These are phyloP conservation scores for Kryptopterus vitreolus DNA, from an alignment of 2,797 vertebrate genomes.

Conservation along the genomic window DNA sequence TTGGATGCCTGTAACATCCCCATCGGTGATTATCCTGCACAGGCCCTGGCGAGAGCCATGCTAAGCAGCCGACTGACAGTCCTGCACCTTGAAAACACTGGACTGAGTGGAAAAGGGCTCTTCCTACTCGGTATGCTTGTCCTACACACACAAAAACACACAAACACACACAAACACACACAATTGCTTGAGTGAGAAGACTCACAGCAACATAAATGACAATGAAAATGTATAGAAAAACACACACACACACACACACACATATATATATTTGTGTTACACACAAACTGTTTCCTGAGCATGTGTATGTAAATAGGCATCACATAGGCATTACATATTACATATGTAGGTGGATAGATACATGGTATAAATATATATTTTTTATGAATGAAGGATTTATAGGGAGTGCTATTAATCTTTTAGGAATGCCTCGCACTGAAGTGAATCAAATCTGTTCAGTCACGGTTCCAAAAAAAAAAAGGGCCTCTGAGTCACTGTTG, in stretches of 20 bases:
- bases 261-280: too few relatives aligned
- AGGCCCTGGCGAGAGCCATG: conserved; percentile 72
- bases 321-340: not conserved
- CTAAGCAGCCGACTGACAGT: conserved; percentile 69
- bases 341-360: too few relatives aligned
- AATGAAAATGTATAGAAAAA: not conserved
- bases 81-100: conserved; percentile 71
- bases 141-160: not conserved
- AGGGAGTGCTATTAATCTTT: not conserved
- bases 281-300: too few relatives aligned
- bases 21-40: conserved; percentile 65
- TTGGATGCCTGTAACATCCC: conserved; percentile 72
- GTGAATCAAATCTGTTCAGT: not conserved
- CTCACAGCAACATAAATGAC: not conserved
- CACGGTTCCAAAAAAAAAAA: conserved; percentile 6
- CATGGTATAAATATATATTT: not conserved
- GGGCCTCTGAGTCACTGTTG: not conserved
- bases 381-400: not conserved
- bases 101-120: conserved; percentile 73
- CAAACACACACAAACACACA: not conserved
- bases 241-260: too few relatives aligned
- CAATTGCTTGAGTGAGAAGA: not conserved
- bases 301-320: not conserved
- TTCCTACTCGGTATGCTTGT: conserved; percentile 71
- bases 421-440: not conserved